These are phyloP conservation scores for Sinodicranocentrus sp. DNA, from an alignment of 2,888 invertebrate species.

Conservation along the genomic window DNA sequence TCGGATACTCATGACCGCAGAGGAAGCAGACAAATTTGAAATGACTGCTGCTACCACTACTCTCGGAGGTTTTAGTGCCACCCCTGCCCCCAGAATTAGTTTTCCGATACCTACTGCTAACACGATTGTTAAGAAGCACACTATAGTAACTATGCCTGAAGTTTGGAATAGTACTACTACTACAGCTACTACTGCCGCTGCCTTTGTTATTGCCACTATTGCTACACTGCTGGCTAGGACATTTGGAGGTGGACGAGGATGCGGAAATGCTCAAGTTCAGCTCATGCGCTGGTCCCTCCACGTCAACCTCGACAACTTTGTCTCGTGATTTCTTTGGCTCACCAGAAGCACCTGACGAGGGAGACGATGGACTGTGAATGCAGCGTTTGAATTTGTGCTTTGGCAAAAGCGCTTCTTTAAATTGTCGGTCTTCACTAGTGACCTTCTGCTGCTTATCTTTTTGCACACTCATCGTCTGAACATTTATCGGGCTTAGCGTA, in stretches of 20 bases:
- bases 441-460: constrained; percentile 55
- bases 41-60: constrained; percentile 63
- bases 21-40: constrained; percentile 76
- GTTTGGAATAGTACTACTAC: constrained; percentile 35
- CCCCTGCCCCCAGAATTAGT: constrained; percentile 59
- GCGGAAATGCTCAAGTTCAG: constrained; percentile 58
- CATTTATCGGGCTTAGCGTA: constrained; percentile 61
- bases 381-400: constrained; percentile 59
- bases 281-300: constrained; percentile 52
- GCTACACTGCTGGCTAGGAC: constrained; percentile 35
- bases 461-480: constrained; percentile 52
- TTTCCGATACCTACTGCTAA: constrained; percentile 57
- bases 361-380: constrained; percentile 42
- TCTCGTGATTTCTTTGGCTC: constrained; percentile 46
- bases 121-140: constrained; percentile 60
- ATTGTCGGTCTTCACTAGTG: constrained; percentile 48
- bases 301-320: constrained; percentile 49
- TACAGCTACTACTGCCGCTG: constrained; percentile 37
- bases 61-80: constrained; percentile 56
- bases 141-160: constrained; percentile 54
- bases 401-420: constrained; percentile 38
- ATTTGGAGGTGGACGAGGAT: constrained; percentile 49
- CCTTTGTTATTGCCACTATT: constrained; percentile 18
- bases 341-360: constrained; percentile 25
- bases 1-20: constrained; percentile 76